phyloP scores from a whole-genome alignment of 2,113 vertebrate genomes.

The Sylvietta virens region DNA sequence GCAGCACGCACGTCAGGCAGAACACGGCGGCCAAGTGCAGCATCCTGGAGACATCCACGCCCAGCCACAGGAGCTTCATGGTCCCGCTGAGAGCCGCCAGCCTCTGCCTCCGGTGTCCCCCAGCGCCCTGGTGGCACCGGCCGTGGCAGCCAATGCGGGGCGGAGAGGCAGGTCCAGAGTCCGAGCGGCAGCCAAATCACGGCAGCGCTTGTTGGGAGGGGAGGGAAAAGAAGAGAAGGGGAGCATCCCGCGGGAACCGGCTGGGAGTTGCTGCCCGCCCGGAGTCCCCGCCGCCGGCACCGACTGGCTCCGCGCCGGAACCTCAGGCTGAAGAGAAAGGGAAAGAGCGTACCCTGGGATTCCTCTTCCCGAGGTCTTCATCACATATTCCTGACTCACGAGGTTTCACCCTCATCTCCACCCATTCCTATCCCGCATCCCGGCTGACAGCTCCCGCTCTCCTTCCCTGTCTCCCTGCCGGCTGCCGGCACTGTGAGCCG shows the following conservation, averaged over 20 bases:
- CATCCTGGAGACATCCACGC: constrained; percentile 45
- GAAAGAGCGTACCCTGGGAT: not conserved
- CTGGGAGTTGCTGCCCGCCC: not conserved
- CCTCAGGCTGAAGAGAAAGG: not conserved
- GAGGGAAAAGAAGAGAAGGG: not conserved
- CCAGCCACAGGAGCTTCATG: constrained; percentile 23
- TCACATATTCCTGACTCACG: not conserved
- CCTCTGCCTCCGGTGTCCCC: not conserved
- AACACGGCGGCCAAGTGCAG: constrained; percentile 61
- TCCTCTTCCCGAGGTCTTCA: not conserved
- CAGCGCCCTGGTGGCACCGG: not conserved
- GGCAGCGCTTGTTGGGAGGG: not conserved
- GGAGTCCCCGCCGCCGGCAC: not conserved
- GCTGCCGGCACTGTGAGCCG: not conserved
- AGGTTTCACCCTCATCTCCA: not conserved
- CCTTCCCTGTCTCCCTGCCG: too few species aligned
- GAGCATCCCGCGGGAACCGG: not conserved
- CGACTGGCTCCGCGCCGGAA: not conserved
- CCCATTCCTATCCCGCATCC: not conserved
- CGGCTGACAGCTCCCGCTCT: not conserved
- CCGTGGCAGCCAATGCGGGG: not conserved
- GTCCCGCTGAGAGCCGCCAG: not conserved
- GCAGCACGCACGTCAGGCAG: constrained; percentile 55
- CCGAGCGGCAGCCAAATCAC: constrained; percentile 12
- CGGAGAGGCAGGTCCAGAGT: not conserved